phyloP scores from a whole-genome alignment of 2,888 invertebrate genomes.

The Cylloceria caligata region DNA sequence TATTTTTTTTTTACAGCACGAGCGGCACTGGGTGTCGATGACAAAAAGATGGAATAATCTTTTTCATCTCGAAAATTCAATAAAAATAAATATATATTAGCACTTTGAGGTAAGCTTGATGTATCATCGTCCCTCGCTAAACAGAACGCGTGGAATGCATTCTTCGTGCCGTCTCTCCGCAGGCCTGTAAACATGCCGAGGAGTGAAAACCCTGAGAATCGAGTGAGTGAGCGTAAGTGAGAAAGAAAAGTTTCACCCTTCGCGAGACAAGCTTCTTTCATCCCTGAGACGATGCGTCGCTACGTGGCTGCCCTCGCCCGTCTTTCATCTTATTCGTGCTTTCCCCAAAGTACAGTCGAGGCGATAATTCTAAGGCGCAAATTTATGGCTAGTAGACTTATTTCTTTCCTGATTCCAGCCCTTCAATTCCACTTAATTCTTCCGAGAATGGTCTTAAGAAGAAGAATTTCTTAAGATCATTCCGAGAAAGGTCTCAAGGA shows the following conservation, averaged over 20 bases:
- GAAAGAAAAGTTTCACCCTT: conserved; percentile 48
- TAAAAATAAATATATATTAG: conserved; percentile 5
- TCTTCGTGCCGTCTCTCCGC: conserved; percentile 19
- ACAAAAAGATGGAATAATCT: conserved; percentile 3
- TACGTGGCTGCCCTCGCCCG: not conserved
- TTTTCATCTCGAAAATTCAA: too few species aligned
- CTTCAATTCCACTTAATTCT: conserved; percentile 39
- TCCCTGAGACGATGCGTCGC: conserved; percentile 39
- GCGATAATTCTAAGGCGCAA: conserved; percentile 50
- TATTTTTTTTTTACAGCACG: not conserved
- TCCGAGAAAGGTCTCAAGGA: too few species aligned
- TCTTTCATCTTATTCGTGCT: conserved; percentile 18
- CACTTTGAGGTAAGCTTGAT: conserved; percentile 17
- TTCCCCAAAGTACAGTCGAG: conserved; percentile 23
- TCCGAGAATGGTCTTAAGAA: conserved; percentile 4
- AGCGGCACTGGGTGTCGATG: not conserved
- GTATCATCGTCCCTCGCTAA: conserved; percentile 21
- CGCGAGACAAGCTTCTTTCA: conserved; percentile 51
- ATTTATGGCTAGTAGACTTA: conserved; percentile 35
- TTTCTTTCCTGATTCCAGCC: conserved; percentile 32
- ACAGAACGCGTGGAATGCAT: conserved; percentile 5
- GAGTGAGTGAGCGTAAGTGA: conserved; percentile 28
- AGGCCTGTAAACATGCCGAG: conserved; percentile 43
- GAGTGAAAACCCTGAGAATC: conserved; percentile 33
- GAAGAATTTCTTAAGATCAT: too few species aligned